Evolutionary conservation across 2,797 vertebrate genomes (phyloP).

Genomic region (Periparus ater): DNA sequence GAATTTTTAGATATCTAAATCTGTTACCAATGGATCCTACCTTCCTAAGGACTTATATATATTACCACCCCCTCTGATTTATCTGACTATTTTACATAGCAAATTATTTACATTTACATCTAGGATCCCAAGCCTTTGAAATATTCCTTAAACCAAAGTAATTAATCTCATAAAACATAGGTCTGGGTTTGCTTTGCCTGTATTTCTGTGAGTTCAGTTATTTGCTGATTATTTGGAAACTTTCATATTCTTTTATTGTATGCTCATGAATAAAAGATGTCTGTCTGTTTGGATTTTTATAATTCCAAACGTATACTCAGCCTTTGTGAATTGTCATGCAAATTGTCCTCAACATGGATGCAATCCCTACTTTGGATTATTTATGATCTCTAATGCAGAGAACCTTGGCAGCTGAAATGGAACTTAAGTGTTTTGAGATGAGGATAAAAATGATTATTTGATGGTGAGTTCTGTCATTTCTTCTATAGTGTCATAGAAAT

Average conservation of each 20-base stretch:
- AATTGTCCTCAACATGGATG: background rate
- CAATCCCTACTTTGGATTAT: background rate
- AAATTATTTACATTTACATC: background rate
- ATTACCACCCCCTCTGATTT: background rate
- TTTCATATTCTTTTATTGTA: background rate
- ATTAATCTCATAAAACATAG: background rate
- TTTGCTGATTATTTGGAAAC: background rate
- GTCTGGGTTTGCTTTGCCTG: background rate
- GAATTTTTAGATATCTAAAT: background rate
- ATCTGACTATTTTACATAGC: background rate
- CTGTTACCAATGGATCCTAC: background rate
- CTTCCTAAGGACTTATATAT: background rate
- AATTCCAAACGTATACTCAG: background rate
- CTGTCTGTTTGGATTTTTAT: background rate
- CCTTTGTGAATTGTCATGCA: background rate
- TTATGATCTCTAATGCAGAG: background rate
- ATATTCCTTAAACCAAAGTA: background rate
- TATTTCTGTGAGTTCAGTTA: background rate
- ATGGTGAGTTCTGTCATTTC: background rate
- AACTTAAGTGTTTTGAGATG: background rate
- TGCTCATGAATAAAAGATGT: background rate
- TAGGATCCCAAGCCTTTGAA: background rate
- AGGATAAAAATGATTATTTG: background rate
- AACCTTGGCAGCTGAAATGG: background rate
- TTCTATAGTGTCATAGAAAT: background rate